Conservation (phyloP, 2,888 invertebrate species). For the Pogonocherus hispidulus region DNA sequence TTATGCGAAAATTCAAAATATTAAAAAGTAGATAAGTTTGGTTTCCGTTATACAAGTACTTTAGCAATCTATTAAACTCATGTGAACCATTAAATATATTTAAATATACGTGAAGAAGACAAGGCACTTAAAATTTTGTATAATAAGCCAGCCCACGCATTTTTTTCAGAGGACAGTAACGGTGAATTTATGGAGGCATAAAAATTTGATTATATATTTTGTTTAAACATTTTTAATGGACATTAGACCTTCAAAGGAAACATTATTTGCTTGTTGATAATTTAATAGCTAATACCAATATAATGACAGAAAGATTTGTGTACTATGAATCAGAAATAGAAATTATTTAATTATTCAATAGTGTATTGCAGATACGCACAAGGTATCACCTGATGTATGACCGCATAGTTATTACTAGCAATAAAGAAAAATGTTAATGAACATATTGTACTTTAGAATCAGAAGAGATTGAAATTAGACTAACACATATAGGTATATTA, state of each 20-base stretch:
- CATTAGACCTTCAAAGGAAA: background rate
- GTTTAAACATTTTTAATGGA: constrained; percentile 11
- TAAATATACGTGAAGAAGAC: background rate
- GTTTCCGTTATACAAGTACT: too few species aligned
- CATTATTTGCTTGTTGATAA: background rate
- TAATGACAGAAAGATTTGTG: background rate
- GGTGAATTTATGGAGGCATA: constrained; percentile 17
- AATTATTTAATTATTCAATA: background rate
- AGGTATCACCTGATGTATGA: too few species aligned
- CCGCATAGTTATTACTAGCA: too few species aligned
- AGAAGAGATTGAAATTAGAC: too few species aligned
- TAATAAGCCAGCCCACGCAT: constrained; percentile 8
- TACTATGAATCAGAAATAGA: background rate
- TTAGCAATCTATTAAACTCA: background rate
- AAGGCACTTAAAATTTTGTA: background rate
- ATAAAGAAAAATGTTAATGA: too few species aligned
- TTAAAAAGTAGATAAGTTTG: too few species aligned
- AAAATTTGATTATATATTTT: constrained; percentile 9
- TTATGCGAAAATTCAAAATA: too few species aligned
- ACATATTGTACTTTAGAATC: too few species aligned
- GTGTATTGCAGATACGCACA: too few species aligned
- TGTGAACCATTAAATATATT: background rate
- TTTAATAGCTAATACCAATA: constrained; percentile 1
- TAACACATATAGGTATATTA: too few species aligned
- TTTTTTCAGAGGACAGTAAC: constrained; percentile 5